Conservation (phyloP, 1,140 invertebrate species). For the Cardiocondyla obscurior region DNA sequence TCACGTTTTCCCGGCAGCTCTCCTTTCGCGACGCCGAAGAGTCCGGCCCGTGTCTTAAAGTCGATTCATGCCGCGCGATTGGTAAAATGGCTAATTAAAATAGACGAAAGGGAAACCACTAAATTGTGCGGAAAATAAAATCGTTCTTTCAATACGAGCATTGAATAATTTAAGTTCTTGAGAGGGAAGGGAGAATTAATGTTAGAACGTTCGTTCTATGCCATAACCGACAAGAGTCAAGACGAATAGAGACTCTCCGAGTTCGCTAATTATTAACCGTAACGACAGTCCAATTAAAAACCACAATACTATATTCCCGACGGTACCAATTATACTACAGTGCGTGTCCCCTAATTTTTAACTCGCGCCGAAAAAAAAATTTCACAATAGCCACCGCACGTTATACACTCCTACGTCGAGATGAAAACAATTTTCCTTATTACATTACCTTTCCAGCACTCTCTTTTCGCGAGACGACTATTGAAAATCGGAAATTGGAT, state of each 20-base stretch:
- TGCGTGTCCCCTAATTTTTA: constrained; percentile 19
- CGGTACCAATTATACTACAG: not conserved
- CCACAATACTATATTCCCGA: not conserved
- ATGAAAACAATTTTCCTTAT: constrained; percentile 8
- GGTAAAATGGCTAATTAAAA: not conserved
- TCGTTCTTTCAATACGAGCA: not conserved
- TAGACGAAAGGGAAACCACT: not conserved
- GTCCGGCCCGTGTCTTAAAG: constrained; percentile 4
- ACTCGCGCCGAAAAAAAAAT: constrained; percentile 12
- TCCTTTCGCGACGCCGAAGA: constrained; percentile 38
- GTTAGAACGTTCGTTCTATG: not conserved
- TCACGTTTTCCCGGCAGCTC: constrained; percentile 59
- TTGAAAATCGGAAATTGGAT: constrained; percentile 44
- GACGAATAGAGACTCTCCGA: not conserved
- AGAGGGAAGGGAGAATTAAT: not conserved
- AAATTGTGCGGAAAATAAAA: not conserved
- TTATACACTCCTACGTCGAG: not conserved
- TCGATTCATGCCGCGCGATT: not conserved
- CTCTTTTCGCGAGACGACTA: constrained; percentile 8
- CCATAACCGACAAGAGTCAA: not conserved
- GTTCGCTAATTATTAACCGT: constrained; percentile 24
- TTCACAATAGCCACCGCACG: not conserved
- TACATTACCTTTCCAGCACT: constrained; percentile 6
- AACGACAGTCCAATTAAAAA: constrained; percentile 31
- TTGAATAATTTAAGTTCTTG: not conserved